Evolutionary conservation across 2,113 vertebrate species (phyloP).

Genomic region (Antigone vipio): DNA sequence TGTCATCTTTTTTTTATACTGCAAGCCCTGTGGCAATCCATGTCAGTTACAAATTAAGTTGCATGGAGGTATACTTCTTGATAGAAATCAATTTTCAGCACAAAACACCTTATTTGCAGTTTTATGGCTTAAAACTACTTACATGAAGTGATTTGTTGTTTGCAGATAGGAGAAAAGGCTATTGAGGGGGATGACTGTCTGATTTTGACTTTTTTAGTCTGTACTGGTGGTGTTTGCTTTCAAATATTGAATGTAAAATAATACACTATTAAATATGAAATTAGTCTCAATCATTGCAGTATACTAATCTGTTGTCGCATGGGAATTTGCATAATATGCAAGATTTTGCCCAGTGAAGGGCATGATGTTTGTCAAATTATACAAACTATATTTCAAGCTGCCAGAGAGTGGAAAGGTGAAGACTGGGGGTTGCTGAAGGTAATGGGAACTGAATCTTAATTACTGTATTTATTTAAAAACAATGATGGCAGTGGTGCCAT

Average conservation of each 20-base stretch:
- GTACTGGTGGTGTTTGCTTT: not conserved
- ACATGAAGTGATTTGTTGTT: conserved; percentile 15
- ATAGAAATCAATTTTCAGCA: conserved; percentile 48
- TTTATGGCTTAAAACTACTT: conserved; percentile 53
- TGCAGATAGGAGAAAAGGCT: not conserved
- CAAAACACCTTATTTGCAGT: conserved; percentile 61
- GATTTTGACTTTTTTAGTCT: not conserved
- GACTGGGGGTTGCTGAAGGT: not conserved
- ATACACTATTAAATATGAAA: not conserved
- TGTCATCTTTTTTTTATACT: not conserved
- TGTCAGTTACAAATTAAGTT: conserved; percentile 40
- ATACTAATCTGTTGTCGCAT: not conserved
- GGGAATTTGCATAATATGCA: not conserved
- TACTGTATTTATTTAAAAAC: not conserved
- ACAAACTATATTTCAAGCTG: not conserved
- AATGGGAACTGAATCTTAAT: not conserved
- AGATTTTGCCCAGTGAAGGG: not conserved
- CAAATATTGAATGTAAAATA: not conserved
- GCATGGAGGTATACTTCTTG: conserved; percentile 13
- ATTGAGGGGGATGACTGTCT: not conserved
- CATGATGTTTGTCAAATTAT: not conserved
- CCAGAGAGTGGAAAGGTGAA: not conserved
- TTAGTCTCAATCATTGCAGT: not conserved
- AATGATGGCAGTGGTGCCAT: not conserved
- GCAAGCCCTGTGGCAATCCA: not conserved